Base-by-base conservation (phyloP, 2,113 vertebrate genomes). In the Phylloscopus whistleri region DNA sequence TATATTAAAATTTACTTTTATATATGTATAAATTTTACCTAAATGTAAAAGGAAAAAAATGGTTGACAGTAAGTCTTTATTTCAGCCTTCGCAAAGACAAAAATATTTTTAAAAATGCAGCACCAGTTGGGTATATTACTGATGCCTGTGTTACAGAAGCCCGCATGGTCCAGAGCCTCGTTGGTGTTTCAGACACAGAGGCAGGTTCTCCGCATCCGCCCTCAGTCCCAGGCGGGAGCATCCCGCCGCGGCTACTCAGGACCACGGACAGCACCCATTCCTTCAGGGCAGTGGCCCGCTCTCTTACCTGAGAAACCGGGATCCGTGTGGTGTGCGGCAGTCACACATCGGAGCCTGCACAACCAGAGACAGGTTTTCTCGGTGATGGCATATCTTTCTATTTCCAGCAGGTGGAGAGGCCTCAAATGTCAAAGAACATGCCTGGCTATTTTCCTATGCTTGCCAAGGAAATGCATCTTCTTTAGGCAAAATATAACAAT, bases 341-440 rank as follows among this genome's bases (percentile, higher is more conserved):
- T 37, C 84, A 15, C 66, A 51, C 48, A 53, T 8, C 37, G 10
- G 19, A 82, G 37, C 20, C 64, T 49, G 30, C n/a, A 33, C 30
- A 58, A 33, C 7, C 24, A 39, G 11, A 44, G 9, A 35, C 3
- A 2, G 1, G 16, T 39, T 44, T 55, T 89, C 26, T 39, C 64
- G 15, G 19, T 60, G 37, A 60, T 94, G 72, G 28, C 26, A 37
- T 55, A 75, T n/a, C 51, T 79, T 78, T 76, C 66, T 74, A 74
- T 85, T 96, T 95, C 49, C 46, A 84, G 86, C 63, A 94, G 78
- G 52, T 86, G 52, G 80, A 87, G 46, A 55, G 64, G 55, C 67
- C 91, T 94, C 68, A 90, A 90, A 73, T 4, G 3, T 70, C 91
- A 92, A 86, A 59, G n/a, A 75, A 67, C 18, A 37, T 1, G 5